Base-by-base conservation (phyloP, 1,140 invertebrate species). In the Conus betulinus region DNA sequence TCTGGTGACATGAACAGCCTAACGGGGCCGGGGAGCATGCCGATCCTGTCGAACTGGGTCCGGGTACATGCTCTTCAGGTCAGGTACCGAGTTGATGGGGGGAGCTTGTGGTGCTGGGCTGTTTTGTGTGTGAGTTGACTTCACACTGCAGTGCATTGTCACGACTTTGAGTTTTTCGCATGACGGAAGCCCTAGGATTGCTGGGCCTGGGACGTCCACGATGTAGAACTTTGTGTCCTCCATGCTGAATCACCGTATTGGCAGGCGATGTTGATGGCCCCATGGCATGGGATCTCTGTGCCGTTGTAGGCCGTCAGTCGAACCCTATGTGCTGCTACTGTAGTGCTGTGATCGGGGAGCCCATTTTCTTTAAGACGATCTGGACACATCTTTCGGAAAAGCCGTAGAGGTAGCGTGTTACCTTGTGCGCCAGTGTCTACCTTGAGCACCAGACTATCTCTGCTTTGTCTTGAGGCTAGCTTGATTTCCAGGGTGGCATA, bases 1-100 rank as follows among this genome's bases (percentile, higher is more conserved):
- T 87, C 52, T 39, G 63, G 71, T 57, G 90, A 88, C 27, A 91
- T n/a, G 79, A 91, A 27, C 74, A 94, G 87, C 20, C 90, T 87
- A 87, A 91, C 20, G 8, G 51, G 17, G 6, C 89, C 39, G 87
- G 5, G n/a, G 15, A 88, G 82, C 13, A 25, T 60, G 10, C 89
- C 89, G 15, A 88, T 86, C 8, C 74, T 39, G 82, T 90, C 84
- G 39, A 87, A 88, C 20, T 63, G 25, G n/a, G n/a, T 88, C 74
- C 25, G 52, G 86, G 53, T 86, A 86, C 23, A 39, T 39, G n/a
- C 39, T 15, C 52, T 15, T 52, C 15, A 87, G 39, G 76, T 87
- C 86, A 15, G n/a, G n/a, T n/a, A n/a, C n/a, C n/a, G n/a, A n/a
- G n/a, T n/a, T n/a, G n/a, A n/a, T n/a, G 17, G 8, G 51, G 25